Percentiles rank a stretch among this genome's conserved stretches.
Evolutionary conservation across 2,888 invertebrate species (phyloP).

Genomic region (Lepidochitona cinerea): DNA sequence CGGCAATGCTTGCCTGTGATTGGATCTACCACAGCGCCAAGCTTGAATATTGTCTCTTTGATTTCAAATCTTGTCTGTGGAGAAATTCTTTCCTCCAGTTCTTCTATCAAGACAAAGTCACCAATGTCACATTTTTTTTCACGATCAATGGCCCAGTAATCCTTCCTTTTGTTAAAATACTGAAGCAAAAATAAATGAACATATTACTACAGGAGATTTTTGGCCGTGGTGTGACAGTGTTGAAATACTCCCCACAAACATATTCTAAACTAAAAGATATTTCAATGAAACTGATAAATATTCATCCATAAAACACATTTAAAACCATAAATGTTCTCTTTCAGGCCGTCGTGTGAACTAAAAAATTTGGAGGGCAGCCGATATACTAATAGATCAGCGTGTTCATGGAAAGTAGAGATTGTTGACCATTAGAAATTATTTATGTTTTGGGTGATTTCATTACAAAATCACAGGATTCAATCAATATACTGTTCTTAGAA

Average conservation of each 20-base stretch:
- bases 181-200: constrained; percentile 35
- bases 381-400: no score
- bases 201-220: neutral
- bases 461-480: no score
- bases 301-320: no score
- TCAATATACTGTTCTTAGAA: no score
- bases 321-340: no score
- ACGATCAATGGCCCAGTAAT: constrained; percentile 41
- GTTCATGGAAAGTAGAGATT: no score
- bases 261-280: no score
- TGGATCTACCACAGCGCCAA: constrained; percentile 57
- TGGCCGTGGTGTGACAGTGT: neutral
- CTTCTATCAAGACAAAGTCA: constrained; percentile 48
- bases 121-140: constrained; percentile 33
- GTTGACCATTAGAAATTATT: no score
- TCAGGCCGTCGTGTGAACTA: no score
- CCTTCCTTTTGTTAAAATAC: constrained; percentile 49
- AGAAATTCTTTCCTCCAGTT: constrained; percentile 31
- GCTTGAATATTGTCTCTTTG: constrained; percentile 47
- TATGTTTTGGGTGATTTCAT: no score
- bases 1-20: constrained; percentile 56
- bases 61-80: constrained; percentile 42
- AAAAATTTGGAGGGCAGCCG: no score
- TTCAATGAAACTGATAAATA: no score
- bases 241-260: neutral